Conservation (phyloP, 64 coral and sea anemone genomes). For the Pachyseris speciosa region DNA sequence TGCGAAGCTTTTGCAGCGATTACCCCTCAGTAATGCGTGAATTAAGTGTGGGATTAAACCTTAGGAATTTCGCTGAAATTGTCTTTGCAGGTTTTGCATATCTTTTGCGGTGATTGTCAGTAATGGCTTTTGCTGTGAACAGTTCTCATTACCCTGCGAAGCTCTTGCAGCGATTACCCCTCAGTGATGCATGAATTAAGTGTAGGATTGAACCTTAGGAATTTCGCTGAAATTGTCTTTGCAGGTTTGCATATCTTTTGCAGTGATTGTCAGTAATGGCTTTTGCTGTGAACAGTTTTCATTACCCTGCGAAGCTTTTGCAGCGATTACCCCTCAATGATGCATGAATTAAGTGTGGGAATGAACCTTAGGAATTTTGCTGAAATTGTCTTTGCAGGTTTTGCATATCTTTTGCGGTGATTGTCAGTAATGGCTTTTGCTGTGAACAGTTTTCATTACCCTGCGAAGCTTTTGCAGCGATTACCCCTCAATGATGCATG, state of each 20-base stretch:
- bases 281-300: no score
- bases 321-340: not conserved
- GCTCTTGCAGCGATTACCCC: not conserved
- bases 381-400: slow-evolving; percentile 3
- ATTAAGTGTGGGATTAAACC: not conserved
- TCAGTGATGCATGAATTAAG: not conserved
- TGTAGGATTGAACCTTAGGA: not conserved
- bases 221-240: no score
- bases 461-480: not conserved
- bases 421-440: not conserved
- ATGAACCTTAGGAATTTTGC: not conserved
- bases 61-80: not conserved
- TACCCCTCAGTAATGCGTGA: not conserved
- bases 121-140: not conserved
- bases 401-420: not conserved
- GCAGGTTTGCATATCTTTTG: no score
- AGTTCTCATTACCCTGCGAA: not conserved
- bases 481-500: not conserved
- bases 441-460: not conserved
- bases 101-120: no score
- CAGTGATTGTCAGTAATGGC: no score
- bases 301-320: no score
- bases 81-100: no score
- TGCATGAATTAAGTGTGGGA: not conserved
- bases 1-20: not conserved